Conservation (phyloP, 2,113 vertebrate genomes). For the Rafetus swinhoei region DNA sequence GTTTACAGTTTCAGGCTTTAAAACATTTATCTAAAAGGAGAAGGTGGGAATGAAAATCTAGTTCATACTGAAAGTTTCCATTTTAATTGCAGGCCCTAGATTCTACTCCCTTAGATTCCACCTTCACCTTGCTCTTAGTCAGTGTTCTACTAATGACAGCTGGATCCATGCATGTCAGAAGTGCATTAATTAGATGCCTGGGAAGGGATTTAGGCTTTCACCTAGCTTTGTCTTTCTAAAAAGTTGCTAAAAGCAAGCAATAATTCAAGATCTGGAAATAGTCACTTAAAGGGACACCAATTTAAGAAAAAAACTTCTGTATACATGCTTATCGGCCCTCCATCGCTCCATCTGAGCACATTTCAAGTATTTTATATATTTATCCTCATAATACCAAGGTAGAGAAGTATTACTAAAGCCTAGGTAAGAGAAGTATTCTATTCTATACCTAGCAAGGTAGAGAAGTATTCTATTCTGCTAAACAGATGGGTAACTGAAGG, state of each 20-base stretch:
- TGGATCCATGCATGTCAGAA: not conserved
- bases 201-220: not conserved
- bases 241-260: not conserved
- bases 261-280: not conserved
- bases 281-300: not conserved
- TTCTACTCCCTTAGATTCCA: not conserved
- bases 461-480: not conserved
- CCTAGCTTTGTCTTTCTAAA: not conserved
- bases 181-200: not conserved
- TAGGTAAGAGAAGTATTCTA: not conserved
- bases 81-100: not conserved
- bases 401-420: not conserved
- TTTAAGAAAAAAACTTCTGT: no score
- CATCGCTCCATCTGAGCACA: not conserved
- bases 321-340: not conserved
- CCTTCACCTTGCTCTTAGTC: not conserved
- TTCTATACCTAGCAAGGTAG: not conserved
- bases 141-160: not conserved
- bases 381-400: not conserved
- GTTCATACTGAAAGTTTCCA: not conserved
- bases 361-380: not conserved
- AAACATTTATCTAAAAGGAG: not conserved
- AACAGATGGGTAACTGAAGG: rapidly evolving
- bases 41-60: not conserved
- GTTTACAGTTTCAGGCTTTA: not conserved